Evolutionary conservation across 2,113 vertebrate species (phyloP).

Genomic region (Rhinolophus ferrumequinum): DNA sequence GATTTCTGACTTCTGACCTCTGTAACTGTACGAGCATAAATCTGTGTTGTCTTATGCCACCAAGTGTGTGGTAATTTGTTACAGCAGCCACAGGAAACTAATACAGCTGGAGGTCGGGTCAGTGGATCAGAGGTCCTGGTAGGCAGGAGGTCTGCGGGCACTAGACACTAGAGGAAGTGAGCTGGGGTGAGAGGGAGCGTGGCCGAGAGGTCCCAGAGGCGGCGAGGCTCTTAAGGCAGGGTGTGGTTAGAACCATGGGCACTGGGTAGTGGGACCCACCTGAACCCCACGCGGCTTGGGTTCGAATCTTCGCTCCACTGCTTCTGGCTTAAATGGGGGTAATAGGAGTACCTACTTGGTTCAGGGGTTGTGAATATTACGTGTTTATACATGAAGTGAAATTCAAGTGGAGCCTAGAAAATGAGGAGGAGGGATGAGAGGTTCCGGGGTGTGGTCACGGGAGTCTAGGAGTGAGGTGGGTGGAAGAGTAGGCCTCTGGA

Average conservation of each 20-base stretch:
- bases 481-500: background rate
- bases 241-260: background rate
- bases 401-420: background rate
- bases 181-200: background rate
- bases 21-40: background rate
- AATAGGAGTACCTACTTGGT: background rate
- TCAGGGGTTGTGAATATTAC: background rate
- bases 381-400: background rate
- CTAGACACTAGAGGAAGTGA: background rate
- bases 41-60: background rate
- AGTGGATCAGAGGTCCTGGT: background rate
- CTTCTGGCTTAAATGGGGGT: background rate
- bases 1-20: background rate
- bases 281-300: background rate
- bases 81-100: background rate
- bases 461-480: background rate
- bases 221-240: background rate
- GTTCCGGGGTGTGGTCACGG: background rate
- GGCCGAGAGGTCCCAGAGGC: background rate
- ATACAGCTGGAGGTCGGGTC: fast-evolving
- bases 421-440: background rate
- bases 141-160: background rate
- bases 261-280: background rate
- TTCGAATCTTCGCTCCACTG: background rate
- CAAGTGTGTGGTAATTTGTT: background rate